Conservation (phyloP, 2,113 vertebrate genomes). For the Rhea americana region DNA sequence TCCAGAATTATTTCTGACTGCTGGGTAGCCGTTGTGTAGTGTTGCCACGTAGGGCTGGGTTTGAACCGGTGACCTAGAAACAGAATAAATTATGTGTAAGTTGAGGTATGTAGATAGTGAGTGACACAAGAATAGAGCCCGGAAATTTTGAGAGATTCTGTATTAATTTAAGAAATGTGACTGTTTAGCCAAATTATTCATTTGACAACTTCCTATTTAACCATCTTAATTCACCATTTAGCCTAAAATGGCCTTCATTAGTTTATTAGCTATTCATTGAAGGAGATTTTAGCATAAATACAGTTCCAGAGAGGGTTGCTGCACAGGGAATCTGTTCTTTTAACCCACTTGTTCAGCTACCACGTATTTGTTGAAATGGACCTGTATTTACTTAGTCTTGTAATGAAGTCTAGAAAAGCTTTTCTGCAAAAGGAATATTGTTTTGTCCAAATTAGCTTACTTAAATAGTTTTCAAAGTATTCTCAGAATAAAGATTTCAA, state of each 20-base stretch:
- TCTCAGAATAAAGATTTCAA: conserved; percentile 70
- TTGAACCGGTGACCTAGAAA: conserved; percentile 57
- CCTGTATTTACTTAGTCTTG: conserved; percentile 33
- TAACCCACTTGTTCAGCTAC: conserved; percentile 23
- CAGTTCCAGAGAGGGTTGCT: conserved; percentile 58
- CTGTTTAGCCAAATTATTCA: conserved; percentile 60
- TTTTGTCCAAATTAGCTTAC: conserved; percentile 62
- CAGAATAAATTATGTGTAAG: conserved; percentile 61
- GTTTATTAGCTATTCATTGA: conserved; percentile 55
- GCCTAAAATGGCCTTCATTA: conserved; percentile 55
- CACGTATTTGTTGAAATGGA: conserved; percentile 40
- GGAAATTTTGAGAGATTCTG: conserved; percentile 49
- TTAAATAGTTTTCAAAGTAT: conserved; percentile 58
- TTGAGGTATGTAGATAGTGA: conserved; percentile 51
- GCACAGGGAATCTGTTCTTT: conserved; percentile 43
- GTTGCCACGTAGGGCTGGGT: conserved; percentile 3
- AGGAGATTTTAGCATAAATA: conserved; percentile 63
- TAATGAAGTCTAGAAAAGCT: conserved; percentile 50
- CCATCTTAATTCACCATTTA: conserved; percentile 60
- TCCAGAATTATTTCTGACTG: neutral
- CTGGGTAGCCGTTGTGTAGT: neutral
- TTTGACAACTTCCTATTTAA: conserved; percentile 57
- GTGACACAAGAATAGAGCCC: conserved; percentile 56
- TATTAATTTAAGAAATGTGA: conserved; percentile 60
- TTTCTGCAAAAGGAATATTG: conserved; percentile 56